Base-by-base conservation (phyloP, 2,113 vertebrate species). In the Elanoides forficatus region DNA sequence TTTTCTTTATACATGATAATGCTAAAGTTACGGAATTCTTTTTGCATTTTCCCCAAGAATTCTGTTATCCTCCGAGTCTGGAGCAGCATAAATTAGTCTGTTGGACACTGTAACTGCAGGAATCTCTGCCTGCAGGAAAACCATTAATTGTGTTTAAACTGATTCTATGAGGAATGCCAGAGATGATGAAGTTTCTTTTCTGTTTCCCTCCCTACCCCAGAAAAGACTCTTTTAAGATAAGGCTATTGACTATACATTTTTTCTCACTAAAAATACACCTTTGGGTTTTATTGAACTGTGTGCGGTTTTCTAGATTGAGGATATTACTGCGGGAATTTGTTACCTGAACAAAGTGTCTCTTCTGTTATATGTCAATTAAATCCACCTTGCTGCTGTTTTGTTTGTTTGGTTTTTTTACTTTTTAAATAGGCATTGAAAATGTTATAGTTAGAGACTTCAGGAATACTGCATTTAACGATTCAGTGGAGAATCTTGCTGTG, bases 71-170 rank as follows among this genome's bases (percentile, higher is more conserved):
- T 72, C 5, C 1, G 16, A 89, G 52, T 76, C 55, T 88, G 48
- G 32, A 74, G 81, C 48, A 73, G 87, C 42, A 88, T 93, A 86
- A 90, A 97, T 95, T 91, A 78, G 30, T 86, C 78, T 83, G 38
- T 50, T 47, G 56, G 81, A 84, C 38, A 88, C 71, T 58, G 73
- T 93, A 92, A 80, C 84, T 95, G 81, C 25, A 91, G 71, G 84
- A 88, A 25, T 45, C 72, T 42, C 90, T 83, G 66, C 86, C 70
- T 76, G 21, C 88, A 89, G 90, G 80, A 91, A 91, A 95, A 65
- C 30, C 59, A 56, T 95, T 93, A 90, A 84, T 96, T 96, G 76
- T 92, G 25, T 92, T 97, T 96, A 74, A 96, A 90, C 17, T 88
- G 68, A 87, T 59, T 79, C 23, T 91, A 11, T 94, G 96, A 42